Base-by-base conservation (phyloP, 2,888 invertebrate genomes). In the Dolichomitus sp. region DNA sequence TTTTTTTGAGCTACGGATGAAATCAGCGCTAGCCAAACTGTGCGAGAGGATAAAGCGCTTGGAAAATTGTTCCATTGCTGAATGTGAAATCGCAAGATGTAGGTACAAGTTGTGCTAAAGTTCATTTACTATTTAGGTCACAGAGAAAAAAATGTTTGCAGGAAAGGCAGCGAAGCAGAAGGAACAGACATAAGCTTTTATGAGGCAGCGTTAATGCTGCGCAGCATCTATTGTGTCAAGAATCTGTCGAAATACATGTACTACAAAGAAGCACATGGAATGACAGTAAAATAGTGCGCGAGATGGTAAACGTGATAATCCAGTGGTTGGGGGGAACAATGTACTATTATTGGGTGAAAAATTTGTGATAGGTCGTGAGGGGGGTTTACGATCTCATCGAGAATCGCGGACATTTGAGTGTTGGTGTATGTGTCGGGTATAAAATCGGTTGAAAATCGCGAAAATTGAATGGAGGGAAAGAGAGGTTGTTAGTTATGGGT, bases 291-390 rank as follows among this genome's bases (percentile, higher is more conserved):
- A 57, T 30, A 5, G 17, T 40, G 23, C 23, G 7, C 61, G 19
- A 63, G 19, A 5, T 69, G 54, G 17, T n/a, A 27, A 57, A 30
- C 65, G 57, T 76, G 75, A n/a, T 33, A 33, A 80, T 69, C 33
- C 30, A 14, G 27, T 42, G 33, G 17, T 59, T n/a, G 33, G 19
- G 23, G 65, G 37, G 54, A 74, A 74, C 63, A 63, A 75, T 69
- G 80, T 69, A 54, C 33, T 50, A 52, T 68, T 33, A 48, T 74
- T 69, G 54, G 42, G 59, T 19, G 74, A 80, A 80, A 70, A 50
- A 48, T 57, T 80, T 65, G 30, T n/a, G 65, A 80, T 70, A 65
- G 70, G 70, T 75, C 75, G 57, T 33, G 48, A 52, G 54, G 52
- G 45, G n/a, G 52, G 11, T 54, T 54, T 23, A 40, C 17, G 33